Evolutionary conservation across 2,797 vertebrate genomes (phyloP).

Genomic region (Hydrophis major): DNA sequence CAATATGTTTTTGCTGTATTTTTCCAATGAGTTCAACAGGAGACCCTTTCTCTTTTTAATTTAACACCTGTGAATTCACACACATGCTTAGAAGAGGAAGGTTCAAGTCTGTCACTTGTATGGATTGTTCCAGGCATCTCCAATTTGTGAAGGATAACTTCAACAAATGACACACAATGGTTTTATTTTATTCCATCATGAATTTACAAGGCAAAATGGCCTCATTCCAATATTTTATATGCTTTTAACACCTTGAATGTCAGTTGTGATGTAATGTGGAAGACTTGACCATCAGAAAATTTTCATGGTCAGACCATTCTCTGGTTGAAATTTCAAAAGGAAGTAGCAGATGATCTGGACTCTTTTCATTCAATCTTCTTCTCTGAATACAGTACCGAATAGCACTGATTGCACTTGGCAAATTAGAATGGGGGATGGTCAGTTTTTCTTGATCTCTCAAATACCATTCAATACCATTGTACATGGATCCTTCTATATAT

Average conservation of each 20-base stretch:
- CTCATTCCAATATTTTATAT: not conserved
- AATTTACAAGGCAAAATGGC: not conserved
- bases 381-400: not conserved
- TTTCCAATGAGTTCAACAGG: slow-evolving; percentile 55
- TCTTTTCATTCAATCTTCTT: not conserved
- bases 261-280: not conserved
- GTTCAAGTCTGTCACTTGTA: not conserved
- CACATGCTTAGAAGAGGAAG: not conserved
- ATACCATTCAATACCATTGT: not conserved
- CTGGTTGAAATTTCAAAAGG: not conserved
- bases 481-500: not conserved
- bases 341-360: not conserved
- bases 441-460: not conserved
- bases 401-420: not conserved
- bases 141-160: slow-evolving; percentile 10
- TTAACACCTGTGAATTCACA: slow-evolving; percentile 55
- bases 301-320: not conserved
- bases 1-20: slow-evolving; percentile 45
- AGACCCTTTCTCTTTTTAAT: slow-evolving; percentile 51
- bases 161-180: not conserved
- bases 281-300: not conserved
- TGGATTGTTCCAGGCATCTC: not conserved
- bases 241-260: not conserved
- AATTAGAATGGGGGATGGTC: not conserved
- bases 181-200: not conserved